Conservation (phyloP, 2,113 vertebrate genomes). For the Syngnathus floridae region DNA sequence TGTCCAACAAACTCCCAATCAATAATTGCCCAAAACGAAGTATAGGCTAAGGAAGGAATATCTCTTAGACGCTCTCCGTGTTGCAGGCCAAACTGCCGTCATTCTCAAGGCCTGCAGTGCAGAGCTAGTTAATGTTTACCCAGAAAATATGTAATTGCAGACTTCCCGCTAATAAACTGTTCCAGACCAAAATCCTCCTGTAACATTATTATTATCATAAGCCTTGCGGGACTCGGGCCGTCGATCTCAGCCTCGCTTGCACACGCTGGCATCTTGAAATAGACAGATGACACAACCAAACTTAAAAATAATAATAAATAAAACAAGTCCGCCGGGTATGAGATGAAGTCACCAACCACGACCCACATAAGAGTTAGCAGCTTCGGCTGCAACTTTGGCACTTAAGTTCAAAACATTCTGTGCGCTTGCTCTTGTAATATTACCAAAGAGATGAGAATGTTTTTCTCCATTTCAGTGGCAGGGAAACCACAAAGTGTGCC, state of each 20-base stretch:
- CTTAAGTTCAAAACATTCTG: not conserved
- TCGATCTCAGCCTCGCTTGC: conserved; percentile 15
- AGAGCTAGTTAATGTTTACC: conserved; percentile 85
- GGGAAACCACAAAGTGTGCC: not conserved
- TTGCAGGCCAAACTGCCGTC: conserved; percentile 26
- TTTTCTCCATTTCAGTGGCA: not conserved
- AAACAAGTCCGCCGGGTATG: not conserved
- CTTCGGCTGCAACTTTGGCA: conserved; percentile 3
- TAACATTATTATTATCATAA: conserved; percentile 56
- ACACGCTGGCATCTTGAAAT: conserved; percentile 22
- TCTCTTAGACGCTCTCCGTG: not conserved
- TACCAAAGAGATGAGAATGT: conserved; percentile 3
- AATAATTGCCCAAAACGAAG: conserved; percentile 23
- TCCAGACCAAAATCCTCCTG: conserved; percentile 74
- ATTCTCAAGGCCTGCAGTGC: conserved; percentile 63
- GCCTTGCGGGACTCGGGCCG: conserved; percentile 21
- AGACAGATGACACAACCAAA: conserved; percentile 19
- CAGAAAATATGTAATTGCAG: conserved; percentile 84
- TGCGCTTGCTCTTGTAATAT: not conserved
- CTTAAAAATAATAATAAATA: conserved; percentile 9
- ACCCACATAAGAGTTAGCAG: not conserved
- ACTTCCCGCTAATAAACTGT: conserved; percentile 84
- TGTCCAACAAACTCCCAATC: conserved; percentile 9
- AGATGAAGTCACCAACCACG: conserved; percentile 9
- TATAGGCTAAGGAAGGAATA: not conserved